Percentiles rank a stretch among this genome's conserved stretches.
These are phyloP conservation scores for Kuschelorhynchus macadamiae DNA, from an alignment of 2,888 invertebrate genomes.

Conservation along the genomic window DNA sequence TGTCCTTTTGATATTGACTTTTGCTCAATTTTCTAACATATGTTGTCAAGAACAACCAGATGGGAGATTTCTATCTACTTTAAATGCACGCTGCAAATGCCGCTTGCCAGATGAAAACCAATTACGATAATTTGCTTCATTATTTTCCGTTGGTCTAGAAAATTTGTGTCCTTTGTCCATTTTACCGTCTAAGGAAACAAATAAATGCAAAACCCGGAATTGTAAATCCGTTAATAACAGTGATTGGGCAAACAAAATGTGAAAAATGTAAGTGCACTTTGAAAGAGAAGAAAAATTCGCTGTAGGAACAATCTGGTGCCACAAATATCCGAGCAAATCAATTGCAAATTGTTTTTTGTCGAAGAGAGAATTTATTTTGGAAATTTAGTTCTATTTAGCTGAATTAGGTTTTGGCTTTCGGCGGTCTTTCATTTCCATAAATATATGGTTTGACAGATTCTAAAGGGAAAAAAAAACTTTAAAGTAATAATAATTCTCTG, in stretches of 20 bases:
- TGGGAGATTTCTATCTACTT: no score
- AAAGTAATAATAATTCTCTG: no score
- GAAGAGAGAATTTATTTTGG: not conserved
- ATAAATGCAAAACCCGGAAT: slow-evolving; percentile 41
- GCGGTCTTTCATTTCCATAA: no score
- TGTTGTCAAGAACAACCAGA: no score
- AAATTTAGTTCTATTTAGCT: not conserved
- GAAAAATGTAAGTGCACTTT: slow-evolving; percentile 46
- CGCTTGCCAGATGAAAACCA: no score
- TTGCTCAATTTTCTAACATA: no score
- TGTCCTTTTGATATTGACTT: no score
- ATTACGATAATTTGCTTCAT: no score
- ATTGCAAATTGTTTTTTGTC: not conserved
- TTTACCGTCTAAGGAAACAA: slow-evolving; percentile 25
- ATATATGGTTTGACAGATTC: no score
- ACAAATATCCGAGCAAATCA: slow-evolving; percentile 17
- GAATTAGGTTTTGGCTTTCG: not conserved
- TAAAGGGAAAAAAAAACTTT: no score
- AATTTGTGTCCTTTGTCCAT: slow-evolving; percentile 36
- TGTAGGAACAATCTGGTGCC: slow-evolving; percentile 32
- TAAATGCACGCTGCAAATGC: no score
- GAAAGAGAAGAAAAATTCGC: no score
- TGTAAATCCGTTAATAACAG: slow-evolving; percentile 41
- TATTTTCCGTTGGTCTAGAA: slow-evolving; percentile 20
- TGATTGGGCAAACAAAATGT: slow-evolving; percentile 29